A percentile compares a stretch with the other conserved stretches of the same genome.
phyloP scores from a whole-genome alignment of 2,888 invertebrate species.

The Napeogenes inachia region DNA sequence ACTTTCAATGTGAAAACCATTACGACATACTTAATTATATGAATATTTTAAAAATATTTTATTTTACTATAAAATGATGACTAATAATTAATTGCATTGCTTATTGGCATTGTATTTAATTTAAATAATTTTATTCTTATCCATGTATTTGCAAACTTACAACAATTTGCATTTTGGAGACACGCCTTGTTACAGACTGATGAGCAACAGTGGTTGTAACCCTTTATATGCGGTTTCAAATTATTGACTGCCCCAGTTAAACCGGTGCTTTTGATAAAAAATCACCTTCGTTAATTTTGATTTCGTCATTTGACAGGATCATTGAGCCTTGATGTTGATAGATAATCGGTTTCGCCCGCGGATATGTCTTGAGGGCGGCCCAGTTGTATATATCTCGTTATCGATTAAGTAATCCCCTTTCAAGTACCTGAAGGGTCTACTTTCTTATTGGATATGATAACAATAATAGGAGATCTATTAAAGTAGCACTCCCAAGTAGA shows the following conservation, averaged over 20 bases:
- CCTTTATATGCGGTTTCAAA: constrained; percentile 51
- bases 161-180: constrained; percentile 49
- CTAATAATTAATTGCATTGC: not conserved
- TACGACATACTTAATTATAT: not conserved
- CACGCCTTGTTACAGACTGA: constrained; percentile 50
- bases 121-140: not conserved
- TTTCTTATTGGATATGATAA: too few relatives aligned
- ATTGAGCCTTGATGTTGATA: constrained; percentile 3
- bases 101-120: too few relatives aligned
- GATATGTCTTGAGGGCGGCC: not conserved
- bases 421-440: not conserved
- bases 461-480: too few relatives aligned
- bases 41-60: not conserved
- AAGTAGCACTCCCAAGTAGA: too few relatives aligned
- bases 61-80: constrained; percentile 7
- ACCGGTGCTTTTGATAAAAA: constrained; percentile 33
- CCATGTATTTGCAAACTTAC: constrained; percentile 42
- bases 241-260: constrained; percentile 50
- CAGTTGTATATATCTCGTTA: not conserved
- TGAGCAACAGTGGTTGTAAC: constrained; percentile 37
- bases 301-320: constrained; percentile 18
- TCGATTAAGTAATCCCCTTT: not conserved
- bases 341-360: not conserved
- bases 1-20: not conserved
- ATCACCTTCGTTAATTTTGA: constrained; percentile 20